phyloP scores from a whole-genome alignment of 1,140 invertebrate species.

The Drosophila burlai region DNA sequence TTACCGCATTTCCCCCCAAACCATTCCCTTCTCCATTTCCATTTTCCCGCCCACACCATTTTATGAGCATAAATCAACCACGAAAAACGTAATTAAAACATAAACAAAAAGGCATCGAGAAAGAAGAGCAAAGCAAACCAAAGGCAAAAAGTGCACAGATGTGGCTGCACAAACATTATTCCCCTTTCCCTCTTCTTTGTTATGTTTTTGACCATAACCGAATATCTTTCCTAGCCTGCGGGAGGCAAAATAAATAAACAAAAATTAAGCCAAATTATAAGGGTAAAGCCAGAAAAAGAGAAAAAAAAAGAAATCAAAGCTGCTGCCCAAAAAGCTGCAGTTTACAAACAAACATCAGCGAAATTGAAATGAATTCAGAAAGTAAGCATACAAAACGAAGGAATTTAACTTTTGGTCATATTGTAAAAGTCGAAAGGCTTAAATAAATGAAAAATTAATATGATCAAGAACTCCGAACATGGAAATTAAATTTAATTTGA shows the following conservation, averaged over 20 bases:
- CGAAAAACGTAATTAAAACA: constrained; percentile 77
- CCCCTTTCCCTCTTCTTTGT: constrained; percentile 9
- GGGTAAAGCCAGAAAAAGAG: constrained; percentile 9
- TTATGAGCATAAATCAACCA: constrained; percentile 71
- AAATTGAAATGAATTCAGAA: constrained; percentile 28
- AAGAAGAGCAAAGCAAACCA: constrained; percentile 55
- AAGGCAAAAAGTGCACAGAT: constrained; percentile 69
- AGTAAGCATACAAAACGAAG: background rate
- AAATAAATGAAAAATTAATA: constrained; percentile 46
- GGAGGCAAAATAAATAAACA: constrained; percentile 29
- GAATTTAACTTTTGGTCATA: constrained; percentile 33
- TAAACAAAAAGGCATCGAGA: constrained; percentile 63
- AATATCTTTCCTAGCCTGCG: constrained; percentile 51
- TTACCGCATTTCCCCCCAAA: background rate
- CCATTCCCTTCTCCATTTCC: background rate
- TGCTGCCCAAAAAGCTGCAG: constrained; percentile 19
- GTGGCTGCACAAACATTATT: constrained; percentile 53
- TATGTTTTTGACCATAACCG: constrained; percentile 35
- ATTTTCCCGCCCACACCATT: constrained; percentile 14
- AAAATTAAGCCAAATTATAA: constrained; percentile 39
- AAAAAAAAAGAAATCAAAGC: constrained; percentile 6
- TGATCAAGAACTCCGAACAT: constrained; percentile 30
- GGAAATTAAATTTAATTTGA: constrained; percentile 60
- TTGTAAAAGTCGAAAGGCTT: constrained; percentile 16
- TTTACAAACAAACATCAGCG: constrained; percentile 14